Conservation (phyloP, 2,113 vertebrate species). For the Podiceps cristatus region DNA sequence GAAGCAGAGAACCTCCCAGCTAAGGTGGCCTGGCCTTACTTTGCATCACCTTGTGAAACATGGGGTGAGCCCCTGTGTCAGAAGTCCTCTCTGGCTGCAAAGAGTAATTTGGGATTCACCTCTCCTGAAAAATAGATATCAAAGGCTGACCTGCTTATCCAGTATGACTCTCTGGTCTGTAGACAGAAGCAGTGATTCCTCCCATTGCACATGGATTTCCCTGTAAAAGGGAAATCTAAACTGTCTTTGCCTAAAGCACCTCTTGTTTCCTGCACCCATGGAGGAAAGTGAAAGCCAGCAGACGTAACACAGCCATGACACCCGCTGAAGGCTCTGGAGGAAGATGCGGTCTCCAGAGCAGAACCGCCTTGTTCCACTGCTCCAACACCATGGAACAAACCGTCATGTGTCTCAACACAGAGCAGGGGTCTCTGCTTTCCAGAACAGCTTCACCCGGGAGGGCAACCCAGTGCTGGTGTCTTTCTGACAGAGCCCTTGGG, state of each 20-base stretch:
- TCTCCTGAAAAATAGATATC: neutral
- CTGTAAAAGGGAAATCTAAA: neutral
- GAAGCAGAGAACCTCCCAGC: neutral
- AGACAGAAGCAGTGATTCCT: neutral
- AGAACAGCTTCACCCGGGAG: neutral
- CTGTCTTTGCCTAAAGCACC: neutral
- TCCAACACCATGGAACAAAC: rapidly evolving
- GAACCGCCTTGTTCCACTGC: neutral
- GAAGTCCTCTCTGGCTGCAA: neutral
- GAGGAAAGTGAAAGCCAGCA: neutral
- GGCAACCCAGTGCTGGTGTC: neutral
- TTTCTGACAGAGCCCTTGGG: neutral
- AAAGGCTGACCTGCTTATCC: neutral
- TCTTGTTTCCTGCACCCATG: neutral
- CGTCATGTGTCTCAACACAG: neutral
- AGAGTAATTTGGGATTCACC: neutral
- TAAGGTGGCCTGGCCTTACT: neutral
- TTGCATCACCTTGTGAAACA: neutral
- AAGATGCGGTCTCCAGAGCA: neutral
- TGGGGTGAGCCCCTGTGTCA: neutral
- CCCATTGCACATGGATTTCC: neutral
- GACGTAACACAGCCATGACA: rapidly evolving
- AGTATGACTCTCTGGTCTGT: neutral
- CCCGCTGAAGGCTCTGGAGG: neutral
- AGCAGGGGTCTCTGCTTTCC: neutral